A percentile compares a stretch with the other conserved stretches of the same genome.
phyloP scores from a whole-genome alignment of 2,113 vertebrate genomes.

The Tonatia bakeri region DNA sequence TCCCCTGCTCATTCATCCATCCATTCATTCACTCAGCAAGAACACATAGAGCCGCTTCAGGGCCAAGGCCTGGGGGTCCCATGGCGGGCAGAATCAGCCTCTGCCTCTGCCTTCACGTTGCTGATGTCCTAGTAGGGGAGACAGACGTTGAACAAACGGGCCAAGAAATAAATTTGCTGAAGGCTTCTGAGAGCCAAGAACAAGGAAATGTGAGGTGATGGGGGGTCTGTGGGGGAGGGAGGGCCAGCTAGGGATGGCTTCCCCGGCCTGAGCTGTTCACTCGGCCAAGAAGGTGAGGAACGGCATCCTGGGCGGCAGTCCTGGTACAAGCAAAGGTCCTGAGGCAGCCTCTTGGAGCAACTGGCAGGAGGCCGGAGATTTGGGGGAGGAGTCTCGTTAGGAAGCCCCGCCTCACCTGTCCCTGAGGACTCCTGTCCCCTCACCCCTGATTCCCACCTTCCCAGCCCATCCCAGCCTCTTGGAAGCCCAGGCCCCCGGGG shows the following conservation, averaged over 20 bases:
- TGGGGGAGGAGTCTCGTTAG: background rate
- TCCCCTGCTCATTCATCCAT: background rate
- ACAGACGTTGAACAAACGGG: background rate
- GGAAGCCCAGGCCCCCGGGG: background rate
- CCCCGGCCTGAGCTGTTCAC: background rate
- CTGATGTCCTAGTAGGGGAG: background rate
- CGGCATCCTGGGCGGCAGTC: background rate
- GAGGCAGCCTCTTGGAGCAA: background rate
- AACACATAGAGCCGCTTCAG: rapidly evolving
- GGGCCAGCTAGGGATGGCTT: background rate
- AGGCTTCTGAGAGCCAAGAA: background rate
- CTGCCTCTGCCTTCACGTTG: rapidly evolving
- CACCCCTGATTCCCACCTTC: background rate
- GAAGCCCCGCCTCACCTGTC: background rate
- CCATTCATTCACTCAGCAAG: background rate
- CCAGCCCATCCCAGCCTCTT: background rate
- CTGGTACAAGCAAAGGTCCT: background rate
- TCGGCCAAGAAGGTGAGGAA: background rate
- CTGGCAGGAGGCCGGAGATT: background rate
- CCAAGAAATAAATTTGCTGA: background rate
- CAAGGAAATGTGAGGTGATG: background rate
- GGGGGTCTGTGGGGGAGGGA: background rate
- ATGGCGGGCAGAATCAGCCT: rapidly evolving
- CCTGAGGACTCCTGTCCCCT: background rate
- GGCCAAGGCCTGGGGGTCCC: background rate